phyloP scores from a whole-genome alignment of 35 echinoderm and acorn worm species.

The Holothuria glaberrima region DNA sequence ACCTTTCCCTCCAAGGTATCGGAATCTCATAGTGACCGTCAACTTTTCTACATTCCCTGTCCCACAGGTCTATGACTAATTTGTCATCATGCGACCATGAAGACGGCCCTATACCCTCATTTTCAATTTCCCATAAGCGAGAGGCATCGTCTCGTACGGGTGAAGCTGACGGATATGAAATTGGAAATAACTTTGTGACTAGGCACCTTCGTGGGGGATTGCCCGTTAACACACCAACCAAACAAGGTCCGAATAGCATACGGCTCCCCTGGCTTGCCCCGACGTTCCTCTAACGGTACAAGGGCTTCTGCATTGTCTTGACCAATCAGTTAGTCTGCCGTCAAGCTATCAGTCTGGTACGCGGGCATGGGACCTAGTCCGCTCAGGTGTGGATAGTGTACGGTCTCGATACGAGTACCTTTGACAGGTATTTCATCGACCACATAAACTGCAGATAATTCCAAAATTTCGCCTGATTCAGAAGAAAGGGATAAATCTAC shows the following conservation, averaged over 20 bases:
- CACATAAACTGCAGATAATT: slow-evolving; percentile 23
- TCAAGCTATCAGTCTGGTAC: slow-evolving; percentile 7
- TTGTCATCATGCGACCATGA: slow-evolving; percentile 31
- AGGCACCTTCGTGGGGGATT: too few species aligned
- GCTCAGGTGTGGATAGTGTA: not conserved
- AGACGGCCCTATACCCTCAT: not conserved
- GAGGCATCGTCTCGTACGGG: slow-evolving; percentile 1
- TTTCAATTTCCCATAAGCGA: slow-evolving; percentile 26
- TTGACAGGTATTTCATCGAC: slow-evolving; percentile 50
- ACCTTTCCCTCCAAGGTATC: not conserved
- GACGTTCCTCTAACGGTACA: slow-evolving; percentile 45
- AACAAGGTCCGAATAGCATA: too few species aligned
- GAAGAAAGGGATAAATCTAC: not conserved
- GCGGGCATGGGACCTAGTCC: slow-evolving; percentile 6
- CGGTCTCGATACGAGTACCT: not conserved
- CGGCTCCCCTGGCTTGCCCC: slow-evolving; percentile 38
- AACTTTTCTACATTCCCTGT: slow-evolving; percentile 2
- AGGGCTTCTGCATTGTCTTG: slow-evolving; percentile 61
- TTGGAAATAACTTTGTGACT: too few species aligned
- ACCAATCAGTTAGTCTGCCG: slow-evolving; percentile 44
- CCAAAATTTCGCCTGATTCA: not conserved
- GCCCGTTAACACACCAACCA: too few species aligned
- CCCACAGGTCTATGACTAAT: slow-evolving; percentile 18
- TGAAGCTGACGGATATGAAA: too few species aligned
- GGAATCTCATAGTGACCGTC: slow-evolving; percentile 29